A percentile compares a stretch with the other conserved stretches of the same genome.
phyloP scores from a whole-genome alignment of 2,888 invertebrate species.

The Melolontha melolontha region DNA sequence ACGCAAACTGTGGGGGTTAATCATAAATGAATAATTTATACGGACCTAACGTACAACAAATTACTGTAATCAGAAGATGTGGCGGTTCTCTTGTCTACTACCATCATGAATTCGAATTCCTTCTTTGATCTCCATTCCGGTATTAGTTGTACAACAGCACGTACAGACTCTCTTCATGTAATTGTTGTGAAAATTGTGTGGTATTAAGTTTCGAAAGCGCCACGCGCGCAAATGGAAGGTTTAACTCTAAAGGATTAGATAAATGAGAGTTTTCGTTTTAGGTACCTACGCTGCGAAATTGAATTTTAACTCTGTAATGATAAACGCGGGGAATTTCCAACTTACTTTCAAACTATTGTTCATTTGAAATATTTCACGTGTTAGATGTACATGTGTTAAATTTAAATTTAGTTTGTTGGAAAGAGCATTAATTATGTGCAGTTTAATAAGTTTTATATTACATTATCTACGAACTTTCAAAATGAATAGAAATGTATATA shows the following conservation, averaged over 20 bases:
- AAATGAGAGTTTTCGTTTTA: constrained; percentile 34
- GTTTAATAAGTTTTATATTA: too few relatives aligned
- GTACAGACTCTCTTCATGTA: constrained; percentile 14
- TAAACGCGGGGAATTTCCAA: constrained; percentile 18
- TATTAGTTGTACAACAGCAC: constrained; percentile 17
- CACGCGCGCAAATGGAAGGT: constrained; percentile 22
- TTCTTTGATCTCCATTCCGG: constrained; percentile 37
- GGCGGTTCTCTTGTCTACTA: constrained; percentile 30
- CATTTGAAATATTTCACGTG: too few relatives aligned
- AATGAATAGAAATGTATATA: too few relatives aligned
- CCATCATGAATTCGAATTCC: constrained; percentile 34
- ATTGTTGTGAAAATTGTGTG: constrained; percentile 36
- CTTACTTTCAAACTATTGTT: constrained; percentile 10
- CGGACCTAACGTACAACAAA: constrained; percentile 53
- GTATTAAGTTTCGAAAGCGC: constrained; percentile 35
- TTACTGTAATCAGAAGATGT: constrained; percentile 55
- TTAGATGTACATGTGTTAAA: too few relatives aligned
- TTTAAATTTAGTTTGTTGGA: too few relatives aligned
- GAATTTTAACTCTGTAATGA: constrained; percentile 29
- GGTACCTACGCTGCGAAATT: constrained; percentile 21
- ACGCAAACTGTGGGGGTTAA: constrained; percentile 53
- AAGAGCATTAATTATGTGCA: too few relatives aligned
- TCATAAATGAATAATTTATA: constrained; percentile 60
- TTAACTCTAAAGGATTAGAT: constrained; percentile 30
- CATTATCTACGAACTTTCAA: too few relatives aligned